Evolutionary conservation across 2,888 invertebrate genomes (phyloP), one percentile per base, ranked within the genome.

Genomic region (Noctua janthina): DNA sequence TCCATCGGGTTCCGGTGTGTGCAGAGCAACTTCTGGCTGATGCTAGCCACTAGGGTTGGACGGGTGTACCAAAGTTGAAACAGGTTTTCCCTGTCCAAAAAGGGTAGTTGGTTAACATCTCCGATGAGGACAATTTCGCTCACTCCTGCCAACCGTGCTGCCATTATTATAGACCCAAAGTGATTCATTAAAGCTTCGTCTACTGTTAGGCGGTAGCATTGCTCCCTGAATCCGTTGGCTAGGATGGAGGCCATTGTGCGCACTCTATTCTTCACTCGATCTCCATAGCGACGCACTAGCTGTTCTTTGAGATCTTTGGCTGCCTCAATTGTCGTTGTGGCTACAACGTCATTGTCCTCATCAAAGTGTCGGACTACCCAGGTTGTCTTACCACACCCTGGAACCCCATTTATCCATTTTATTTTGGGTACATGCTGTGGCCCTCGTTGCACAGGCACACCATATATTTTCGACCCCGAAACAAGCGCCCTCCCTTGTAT

Each of bases 131-230:
- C 68, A 1, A 87, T 51, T 39, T 88, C 87, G 0, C 29, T 62
- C 1, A 79, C 86, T 15, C 56, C 67, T 11, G 81, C 59, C 51
- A 88, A n/a, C 13, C 67, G 64, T 5, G 74, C 75, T 15, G 85
- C 88, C 86, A 87, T 84, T 11, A 88, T 75, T 39, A 87, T 85
- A 11, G 86, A 85, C 13, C 89, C 89, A 64, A 88, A 88, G 54
- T 88, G 88, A 74, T 88, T 88, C 89, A 88, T 88, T 29, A 88
- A 77, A 43, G 88, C 88, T 75, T 89, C 87, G 69, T 87, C 86
- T 20, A 88, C 81, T 17, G 80, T 80, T 8, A 79, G 15, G 15
- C 87, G 79, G 29, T 75, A 67, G 43, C 54, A 81, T 13, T 35
- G 29, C 35, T 84, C 49, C 49, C 49, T 75, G n/a, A 76, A 71